Conservation (phyloP, 2,888 invertebrate species). For the Chloromyia formosa region DNA sequence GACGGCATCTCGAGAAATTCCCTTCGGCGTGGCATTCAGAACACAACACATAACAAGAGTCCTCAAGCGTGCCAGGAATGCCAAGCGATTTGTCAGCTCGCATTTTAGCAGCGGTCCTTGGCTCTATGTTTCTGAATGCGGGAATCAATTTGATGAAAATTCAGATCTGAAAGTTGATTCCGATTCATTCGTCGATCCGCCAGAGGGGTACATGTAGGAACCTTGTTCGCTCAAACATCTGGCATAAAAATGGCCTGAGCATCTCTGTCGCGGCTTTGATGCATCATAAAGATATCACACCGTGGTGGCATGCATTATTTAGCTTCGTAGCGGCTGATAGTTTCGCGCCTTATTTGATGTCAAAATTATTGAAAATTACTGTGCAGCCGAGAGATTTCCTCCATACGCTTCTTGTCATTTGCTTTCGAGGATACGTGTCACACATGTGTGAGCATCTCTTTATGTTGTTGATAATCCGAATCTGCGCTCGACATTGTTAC, state of each 20-base stretch:
- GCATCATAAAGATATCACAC: constrained; percentile 10
- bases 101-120: background rate
- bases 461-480: background rate
- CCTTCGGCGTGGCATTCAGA: background rate
- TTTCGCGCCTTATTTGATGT: constrained; percentile 7
- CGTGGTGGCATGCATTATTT: constrained; percentile 2
- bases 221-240: background rate
- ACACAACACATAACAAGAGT: background rate
- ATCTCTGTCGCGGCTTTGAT: background rate
- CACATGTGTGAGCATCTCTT: background rate
- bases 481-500: background rate
- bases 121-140: background rate
- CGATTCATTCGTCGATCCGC: background rate
- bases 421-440: background rate
- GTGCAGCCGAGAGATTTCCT: background rate
- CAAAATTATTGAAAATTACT: constrained; percentile 10
- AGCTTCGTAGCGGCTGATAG: background rate
- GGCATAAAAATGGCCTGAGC: background rate
- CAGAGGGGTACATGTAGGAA: background rate
- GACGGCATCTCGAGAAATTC: background rate
- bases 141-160: constrained; percentile 3
- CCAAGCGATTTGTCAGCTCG: background rate
- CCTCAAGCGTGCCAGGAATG: background rate
- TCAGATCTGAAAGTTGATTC: background rate
- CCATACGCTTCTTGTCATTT: too few relatives aligned